Conservation (phyloP, 2,888 invertebrate species). For the Mimas tiliae region DNA sequence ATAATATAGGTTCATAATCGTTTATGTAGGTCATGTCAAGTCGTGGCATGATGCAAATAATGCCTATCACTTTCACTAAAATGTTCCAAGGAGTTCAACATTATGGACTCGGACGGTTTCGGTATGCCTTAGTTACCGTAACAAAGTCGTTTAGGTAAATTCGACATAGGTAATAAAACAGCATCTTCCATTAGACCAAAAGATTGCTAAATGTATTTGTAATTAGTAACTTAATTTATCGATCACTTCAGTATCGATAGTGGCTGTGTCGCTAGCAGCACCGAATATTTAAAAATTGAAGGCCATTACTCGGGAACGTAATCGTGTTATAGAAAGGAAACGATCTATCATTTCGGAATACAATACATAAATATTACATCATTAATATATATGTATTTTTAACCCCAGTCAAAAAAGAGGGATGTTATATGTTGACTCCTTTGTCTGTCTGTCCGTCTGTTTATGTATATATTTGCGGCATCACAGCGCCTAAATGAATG, state of each 20-base stretch:
- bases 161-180: background rate
- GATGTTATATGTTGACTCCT: no score
- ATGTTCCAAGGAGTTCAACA: conserved; percentile 3
- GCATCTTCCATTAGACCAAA: background rate
- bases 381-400: background rate
- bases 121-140: no score
- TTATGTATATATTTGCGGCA: no score
- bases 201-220: background rate
- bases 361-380: background rate
- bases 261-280: conserved; percentile 28
- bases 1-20: no score
- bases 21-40: background rate
- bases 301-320: conserved; percentile 29
- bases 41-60: background rate
- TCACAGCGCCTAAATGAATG: no score
- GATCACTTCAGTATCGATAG: background rate
- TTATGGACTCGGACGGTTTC: background rate
- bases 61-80: background rate
- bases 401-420: background rate
- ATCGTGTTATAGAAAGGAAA: conserved; percentile 13
- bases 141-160: no score
- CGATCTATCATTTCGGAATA: background rate
- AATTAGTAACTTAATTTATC: background rate
- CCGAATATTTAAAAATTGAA: conserved; percentile 32
- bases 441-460: no score